Evolutionary conservation across 2,888 invertebrate genomes (phyloP).

Genomic region (Stramonita haemastoma): DNA sequence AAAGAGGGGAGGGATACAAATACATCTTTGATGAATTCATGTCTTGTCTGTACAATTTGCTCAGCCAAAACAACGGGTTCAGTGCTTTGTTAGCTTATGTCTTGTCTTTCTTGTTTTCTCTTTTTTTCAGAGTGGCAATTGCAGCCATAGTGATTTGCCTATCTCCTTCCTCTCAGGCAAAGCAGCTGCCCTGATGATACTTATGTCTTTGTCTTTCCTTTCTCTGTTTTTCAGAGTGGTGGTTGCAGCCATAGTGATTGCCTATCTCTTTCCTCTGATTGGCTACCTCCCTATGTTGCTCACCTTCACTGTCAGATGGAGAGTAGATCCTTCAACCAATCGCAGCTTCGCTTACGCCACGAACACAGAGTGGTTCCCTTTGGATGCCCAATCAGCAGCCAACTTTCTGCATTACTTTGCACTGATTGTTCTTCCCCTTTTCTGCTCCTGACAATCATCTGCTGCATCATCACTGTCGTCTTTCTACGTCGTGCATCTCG

Average conservation of each 20-base stretch:
- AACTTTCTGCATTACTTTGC: background rate
- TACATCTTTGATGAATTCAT: too few relatives aligned
- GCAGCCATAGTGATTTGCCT: too few relatives aligned
- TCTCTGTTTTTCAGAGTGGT: too few relatives aligned
- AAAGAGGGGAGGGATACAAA: too few relatives aligned
- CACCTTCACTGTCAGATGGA: background rate
- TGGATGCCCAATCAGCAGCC: background rate
- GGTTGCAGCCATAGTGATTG: background rate
- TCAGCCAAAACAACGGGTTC: too few relatives aligned
- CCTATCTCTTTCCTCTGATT: background rate
- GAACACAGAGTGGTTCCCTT: background rate
- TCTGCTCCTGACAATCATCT: background rate
- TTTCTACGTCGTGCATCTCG: background rate
- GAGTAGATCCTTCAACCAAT: background rate
- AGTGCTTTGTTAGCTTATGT: too few relatives aligned
- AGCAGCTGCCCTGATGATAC: too few relatives aligned
- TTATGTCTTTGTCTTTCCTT: too few relatives aligned
- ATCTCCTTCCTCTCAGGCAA: too few relatives aligned
- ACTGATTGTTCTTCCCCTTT: background rate
- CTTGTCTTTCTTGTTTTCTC: too few relatives aligned
- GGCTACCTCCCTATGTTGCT: background rate
- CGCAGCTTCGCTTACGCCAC: background rate
- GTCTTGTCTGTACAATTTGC: too few relatives aligned
- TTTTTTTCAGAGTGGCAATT: too few relatives aligned
- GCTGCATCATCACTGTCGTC: background rate